A percentile compares a stretch with the other conserved stretches of the same genome.
phyloP scores from a whole-genome alignment of 2,113 vertebrate species.

The Cercopithecus mona region DNA sequence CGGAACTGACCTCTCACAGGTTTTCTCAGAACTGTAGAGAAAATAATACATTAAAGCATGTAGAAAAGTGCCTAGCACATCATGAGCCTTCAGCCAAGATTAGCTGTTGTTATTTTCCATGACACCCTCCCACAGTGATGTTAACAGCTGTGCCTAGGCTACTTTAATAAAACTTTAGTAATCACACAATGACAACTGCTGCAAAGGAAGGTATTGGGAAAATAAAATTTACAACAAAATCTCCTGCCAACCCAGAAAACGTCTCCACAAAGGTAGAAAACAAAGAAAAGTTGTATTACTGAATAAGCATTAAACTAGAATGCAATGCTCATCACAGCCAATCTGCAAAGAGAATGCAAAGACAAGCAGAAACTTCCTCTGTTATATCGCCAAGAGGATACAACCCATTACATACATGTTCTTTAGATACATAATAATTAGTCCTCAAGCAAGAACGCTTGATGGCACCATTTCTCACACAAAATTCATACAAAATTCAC shows the following conservation, averaged over 20 bases:
- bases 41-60: not conserved
- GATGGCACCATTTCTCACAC: not conserved
- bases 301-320: not conserved
- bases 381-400: not conserved
- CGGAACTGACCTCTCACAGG: not conserved
- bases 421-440: not conserved
- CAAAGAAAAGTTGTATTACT: not conserved
- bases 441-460: not conserved
- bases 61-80: not conserved
- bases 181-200: not conserved
- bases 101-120: not conserved
- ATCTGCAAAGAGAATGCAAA: not conserved
- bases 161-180: constrained; percentile 22
- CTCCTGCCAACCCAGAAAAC: not conserved
- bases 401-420: not conserved
- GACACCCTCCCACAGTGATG: not conserved
- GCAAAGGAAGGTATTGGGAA: not conserved
- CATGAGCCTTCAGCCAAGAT: not conserved
- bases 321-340: not conserved
- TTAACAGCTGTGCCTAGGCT: not conserved
- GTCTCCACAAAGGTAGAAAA: not conserved
- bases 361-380: not conserved
- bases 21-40: not conserved
- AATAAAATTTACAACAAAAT: constrained; percentile 33
- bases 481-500: not conserved